phyloP scores from a whole-genome alignment of 2,797 vertebrate species.

The Melanotaenia nigrans region DNA sequence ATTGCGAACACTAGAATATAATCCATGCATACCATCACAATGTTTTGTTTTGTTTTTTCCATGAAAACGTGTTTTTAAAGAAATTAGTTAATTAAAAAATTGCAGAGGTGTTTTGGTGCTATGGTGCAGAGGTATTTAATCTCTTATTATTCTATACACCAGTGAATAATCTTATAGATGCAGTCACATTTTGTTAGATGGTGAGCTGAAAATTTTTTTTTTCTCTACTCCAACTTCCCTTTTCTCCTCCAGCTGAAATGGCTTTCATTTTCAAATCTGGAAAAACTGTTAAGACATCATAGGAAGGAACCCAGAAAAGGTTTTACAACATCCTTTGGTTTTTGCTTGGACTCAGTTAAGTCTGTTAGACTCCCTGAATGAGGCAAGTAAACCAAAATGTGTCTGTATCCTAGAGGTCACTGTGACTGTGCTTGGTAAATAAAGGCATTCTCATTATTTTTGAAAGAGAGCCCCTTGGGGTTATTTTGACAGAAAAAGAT shows the following conservation, averaged over 20 bases:
- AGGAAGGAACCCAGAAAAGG: background rate
- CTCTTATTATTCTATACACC: background rate
- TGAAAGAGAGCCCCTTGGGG: background rate
- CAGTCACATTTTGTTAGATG: background rate
- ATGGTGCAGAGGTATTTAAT: background rate
- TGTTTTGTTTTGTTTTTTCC: background rate
- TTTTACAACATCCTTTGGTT: background rate
- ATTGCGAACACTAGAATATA: conserved; percentile 6
- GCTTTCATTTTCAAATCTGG: background rate
- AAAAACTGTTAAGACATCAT: background rate
- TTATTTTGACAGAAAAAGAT: background rate
- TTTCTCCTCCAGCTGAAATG: background rate
- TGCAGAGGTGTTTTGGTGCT: background rate
- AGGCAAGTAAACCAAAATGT: background rate
- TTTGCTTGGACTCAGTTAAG: background rate
- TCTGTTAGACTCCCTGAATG: background rate
- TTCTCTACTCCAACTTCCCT: background rate
- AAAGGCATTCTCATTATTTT: background rate
- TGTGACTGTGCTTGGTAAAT: background rate
- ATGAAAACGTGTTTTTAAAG: background rate
- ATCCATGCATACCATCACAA: background rate
- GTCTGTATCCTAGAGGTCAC: background rate
- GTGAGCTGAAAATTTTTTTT: background rate
- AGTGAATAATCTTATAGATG: background rate
- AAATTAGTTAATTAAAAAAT: background rate